These are phyloP conservation scores for Actinostola sp. DNA, from an alignment of 92 coral and sea anemone genomes.

Conservation along the genomic window DNA sequence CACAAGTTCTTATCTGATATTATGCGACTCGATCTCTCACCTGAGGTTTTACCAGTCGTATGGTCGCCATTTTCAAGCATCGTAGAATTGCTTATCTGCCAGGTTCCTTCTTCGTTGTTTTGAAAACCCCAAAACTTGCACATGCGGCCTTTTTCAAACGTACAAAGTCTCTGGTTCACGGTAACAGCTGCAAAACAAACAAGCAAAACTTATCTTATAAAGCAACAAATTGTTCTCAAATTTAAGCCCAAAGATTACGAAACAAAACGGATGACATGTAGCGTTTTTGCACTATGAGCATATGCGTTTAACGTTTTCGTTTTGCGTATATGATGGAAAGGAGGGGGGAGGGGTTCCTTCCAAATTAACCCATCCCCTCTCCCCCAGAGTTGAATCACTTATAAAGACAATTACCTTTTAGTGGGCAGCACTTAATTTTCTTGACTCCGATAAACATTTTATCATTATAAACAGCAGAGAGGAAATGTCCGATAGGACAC, in stretches of 20 bases:
- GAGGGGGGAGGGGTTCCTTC: too few species aligned
- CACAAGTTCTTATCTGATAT: too few species aligned
- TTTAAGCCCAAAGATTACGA: too few species aligned
- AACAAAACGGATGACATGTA: too few species aligned
- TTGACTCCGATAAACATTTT: constrained; percentile 13
- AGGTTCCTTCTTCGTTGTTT: neutral
- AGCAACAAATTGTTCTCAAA: too few species aligned
- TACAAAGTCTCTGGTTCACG: constrained; percentile 14
- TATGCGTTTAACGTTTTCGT: too few species aligned
- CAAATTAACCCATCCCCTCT: too few species aligned
- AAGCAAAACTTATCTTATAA: neutral
- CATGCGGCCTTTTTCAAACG: constrained; percentile 34
- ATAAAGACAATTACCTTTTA: constrained; percentile 25
- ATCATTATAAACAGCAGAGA: constrained; percentile 31
- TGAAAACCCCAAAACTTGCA: constrained; percentile 13
- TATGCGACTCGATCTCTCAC: neutral
- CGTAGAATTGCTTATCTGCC: constrained; percentile 16
- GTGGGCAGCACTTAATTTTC: constrained; percentile 29
- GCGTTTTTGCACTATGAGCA: too few species aligned
- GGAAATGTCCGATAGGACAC: constrained; percentile 26
- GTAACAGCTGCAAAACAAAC: constrained; percentile 22
- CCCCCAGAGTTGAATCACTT: too few species aligned
- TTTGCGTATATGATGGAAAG: too few species aligned
- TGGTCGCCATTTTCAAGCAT: constrained; percentile 27
- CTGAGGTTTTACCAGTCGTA: constrained; percentile 25